Percentiles rank a stretch among this genome's conserved stretches.
phyloP scores from a whole-genome alignment of 2,888 invertebrate species.

The Phanerotoma sp. region DNA sequence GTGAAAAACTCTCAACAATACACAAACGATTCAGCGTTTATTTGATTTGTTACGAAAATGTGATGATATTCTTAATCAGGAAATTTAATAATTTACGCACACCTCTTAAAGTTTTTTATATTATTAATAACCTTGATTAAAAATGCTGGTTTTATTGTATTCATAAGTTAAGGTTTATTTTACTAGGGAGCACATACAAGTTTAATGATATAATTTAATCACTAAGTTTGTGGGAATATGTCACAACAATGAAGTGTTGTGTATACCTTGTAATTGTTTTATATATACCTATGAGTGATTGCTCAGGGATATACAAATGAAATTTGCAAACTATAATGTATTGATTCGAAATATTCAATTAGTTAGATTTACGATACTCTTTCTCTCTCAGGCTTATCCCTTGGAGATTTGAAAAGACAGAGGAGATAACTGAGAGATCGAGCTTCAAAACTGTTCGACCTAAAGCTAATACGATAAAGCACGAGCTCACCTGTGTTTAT shows the following conservation, averaged over 20 bases:
- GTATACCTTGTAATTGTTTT: slow-evolving; percentile 1
- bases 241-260: not conserved
- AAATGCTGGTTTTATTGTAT: not conserved
- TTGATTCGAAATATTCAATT: slow-evolving; percentile 31
- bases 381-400: slow-evolving; percentile 12
- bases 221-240: too few species aligned
- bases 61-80: too few species aligned
- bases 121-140: too few species aligned
- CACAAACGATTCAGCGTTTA: too few species aligned
- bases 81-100: too few species aligned
- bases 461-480: not conserved
- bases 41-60: too few species aligned
- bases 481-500: slow-evolving; percentile 2
- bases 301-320: slow-evolving; percentile 23
- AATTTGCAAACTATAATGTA: slow-evolving; percentile 27
- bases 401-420: slow-evolving; percentile 12
- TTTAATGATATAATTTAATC: not conserved
- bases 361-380: slow-evolving; percentile 15
- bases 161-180: too few species aligned
- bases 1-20: too few species aligned
- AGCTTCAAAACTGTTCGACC: not conserved
- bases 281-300: not conserved
- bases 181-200: too few species aligned
- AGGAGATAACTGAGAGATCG: not conserved
- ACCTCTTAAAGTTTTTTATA: too few species aligned